Evolutionary conservation across 2,797 vertebrate species (phyloP).

Genomic region (Neostethus bicornis): DNA sequence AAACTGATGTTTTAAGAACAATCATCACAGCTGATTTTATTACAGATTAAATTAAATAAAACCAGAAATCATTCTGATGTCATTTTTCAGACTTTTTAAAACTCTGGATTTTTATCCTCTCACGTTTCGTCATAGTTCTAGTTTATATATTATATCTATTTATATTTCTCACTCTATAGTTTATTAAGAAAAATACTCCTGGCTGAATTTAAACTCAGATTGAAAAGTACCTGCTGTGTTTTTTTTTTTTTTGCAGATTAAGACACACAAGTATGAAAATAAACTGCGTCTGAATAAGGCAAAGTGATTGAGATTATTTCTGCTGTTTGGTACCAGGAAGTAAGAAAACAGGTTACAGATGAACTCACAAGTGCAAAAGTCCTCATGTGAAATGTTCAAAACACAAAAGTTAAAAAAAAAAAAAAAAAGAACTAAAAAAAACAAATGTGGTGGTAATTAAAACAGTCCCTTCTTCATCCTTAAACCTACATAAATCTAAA

Average conservation of each 20-base stretch:
- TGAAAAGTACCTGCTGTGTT: conserved; percentile 50
- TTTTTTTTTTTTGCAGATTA: conserved; percentile 36
- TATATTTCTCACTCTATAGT: conserved; percentile 30
- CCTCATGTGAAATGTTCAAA: conserved; percentile 34
- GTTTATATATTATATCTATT: conserved; percentile 47
- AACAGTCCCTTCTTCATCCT: conserved; percentile 43
- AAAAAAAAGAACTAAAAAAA: too few relatives aligned
- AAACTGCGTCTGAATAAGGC: conserved; percentile 67
- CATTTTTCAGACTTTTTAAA: too few relatives aligned
- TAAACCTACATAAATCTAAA: conserved; percentile 3
- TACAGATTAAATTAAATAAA: too few relatives aligned
- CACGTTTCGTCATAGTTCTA: too few relatives aligned
- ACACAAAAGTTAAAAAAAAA: conserved; percentile 6
- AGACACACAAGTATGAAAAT: conserved; percentile 57
- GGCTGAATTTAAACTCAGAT: conserved; percentile 37
- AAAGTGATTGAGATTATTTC: conserved; percentile 49
- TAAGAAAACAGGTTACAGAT: conserved; percentile 15
- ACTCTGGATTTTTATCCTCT: too few relatives aligned
- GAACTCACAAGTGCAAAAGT: conserved; percentile 48
- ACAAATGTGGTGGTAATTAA: conserved; percentile 1
- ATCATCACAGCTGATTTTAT: too few relatives aligned
- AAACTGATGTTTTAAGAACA: too few relatives aligned
- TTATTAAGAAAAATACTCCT: conserved; percentile 17
- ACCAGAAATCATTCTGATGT: too few relatives aligned
- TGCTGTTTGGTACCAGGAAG: conserved; percentile 36